Evolutionary conservation across 2,888 invertebrate species (phyloP).

Genomic region (Macrophya annulata): DNA sequence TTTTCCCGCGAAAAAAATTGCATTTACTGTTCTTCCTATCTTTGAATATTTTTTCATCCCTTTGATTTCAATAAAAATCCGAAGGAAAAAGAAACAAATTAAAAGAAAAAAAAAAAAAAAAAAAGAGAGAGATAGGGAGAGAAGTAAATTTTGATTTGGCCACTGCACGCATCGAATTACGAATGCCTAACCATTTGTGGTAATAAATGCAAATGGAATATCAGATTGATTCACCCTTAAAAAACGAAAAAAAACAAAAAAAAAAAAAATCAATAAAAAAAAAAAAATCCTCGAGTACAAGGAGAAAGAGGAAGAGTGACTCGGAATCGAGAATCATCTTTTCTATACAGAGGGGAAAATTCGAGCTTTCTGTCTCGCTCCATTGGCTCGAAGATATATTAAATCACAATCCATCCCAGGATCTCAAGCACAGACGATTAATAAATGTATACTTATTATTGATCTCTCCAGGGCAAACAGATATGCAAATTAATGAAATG

Average conservation of each 20-base stretch:
- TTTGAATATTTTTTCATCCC: not conserved
- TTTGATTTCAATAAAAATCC: not conserved
- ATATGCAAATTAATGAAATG: conserved; percentile 61
- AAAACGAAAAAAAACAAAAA: not conserved
- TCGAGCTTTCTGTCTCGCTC: conserved; percentile 65
- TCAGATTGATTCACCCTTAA: conserved; percentile 65
- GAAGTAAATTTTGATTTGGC: conserved; percentile 35
- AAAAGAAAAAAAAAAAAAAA: not conserved
- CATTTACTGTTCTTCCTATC: not conserved
- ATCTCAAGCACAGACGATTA: conserved; percentile 10
- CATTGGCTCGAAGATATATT: conserved; percentile 70
- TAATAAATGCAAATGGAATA: conserved; percentile 71
- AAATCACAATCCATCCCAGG: conserved; percentile 72
- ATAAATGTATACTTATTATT: conserved; percentile 55
- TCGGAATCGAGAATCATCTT: conserved; percentile 38
- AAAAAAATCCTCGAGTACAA: not conserved
- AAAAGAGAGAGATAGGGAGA: not conserved
- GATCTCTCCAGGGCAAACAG: conserved; percentile 66
- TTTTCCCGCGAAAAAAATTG: too few species aligned
- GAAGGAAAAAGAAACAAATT: too few species aligned
- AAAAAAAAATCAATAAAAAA: not conserved
- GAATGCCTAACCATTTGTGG: conserved; percentile 37
- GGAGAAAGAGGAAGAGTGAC: not conserved
- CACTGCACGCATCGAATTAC: conserved; percentile 38
- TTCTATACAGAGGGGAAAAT: conserved; percentile 59